phyloP scores from a whole-genome alignment of 2,888 invertebrate species.

The Venusia cambrica region DNA sequence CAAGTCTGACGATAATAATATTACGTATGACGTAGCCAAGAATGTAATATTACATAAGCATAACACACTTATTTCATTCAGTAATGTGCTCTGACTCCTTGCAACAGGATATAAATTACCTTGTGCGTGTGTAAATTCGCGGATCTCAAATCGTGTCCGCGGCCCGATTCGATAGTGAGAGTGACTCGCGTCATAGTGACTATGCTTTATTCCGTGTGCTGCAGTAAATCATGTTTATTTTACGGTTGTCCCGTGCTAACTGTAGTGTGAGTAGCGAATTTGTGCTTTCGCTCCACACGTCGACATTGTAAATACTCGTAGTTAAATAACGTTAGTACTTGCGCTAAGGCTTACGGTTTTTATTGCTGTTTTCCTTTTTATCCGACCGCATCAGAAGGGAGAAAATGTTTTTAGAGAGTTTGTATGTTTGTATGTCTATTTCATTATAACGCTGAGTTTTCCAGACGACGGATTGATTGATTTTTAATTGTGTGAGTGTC shows the following conservation, averaged over 20 bases:
- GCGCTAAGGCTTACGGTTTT: slow-evolving; percentile 4
- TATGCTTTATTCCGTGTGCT: slow-evolving; percentile 27
- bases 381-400: too few species aligned
- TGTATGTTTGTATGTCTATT: too few species aligned
- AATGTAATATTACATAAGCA: slow-evolving; percentile 12
- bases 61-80: slow-evolving; percentile 1
- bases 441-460: too few species aligned
- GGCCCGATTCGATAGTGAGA: slow-evolving; percentile 39
- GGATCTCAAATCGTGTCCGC: slow-evolving; percentile 26
- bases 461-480: too few species aligned
- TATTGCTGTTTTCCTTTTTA: slow-evolving; percentile 6
- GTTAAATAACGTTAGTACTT: slow-evolving; percentile 1
- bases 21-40: slow-evolving; percentile 10
- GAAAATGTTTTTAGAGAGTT: too few species aligned
- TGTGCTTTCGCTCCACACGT: slow-evolving; percentile 13
- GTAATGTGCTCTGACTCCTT: neutral
- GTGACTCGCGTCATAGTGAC: slow-evolving; percentile 34
- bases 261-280: slow-evolving; percentile 1
- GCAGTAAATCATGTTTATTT: slow-evolving; percentile 5
- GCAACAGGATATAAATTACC: slow-evolving; percentile 3
- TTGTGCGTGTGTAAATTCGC: slow-evolving; percentile 5
- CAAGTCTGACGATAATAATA: slow-evolving; percentile 1
- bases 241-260: neutral
- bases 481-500: too few species aligned
- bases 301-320: slow-evolving; percentile 3